phyloP scores from a whole-genome alignment of 2,888 invertebrate species.

The Mellilla xanthometata region DNA sequence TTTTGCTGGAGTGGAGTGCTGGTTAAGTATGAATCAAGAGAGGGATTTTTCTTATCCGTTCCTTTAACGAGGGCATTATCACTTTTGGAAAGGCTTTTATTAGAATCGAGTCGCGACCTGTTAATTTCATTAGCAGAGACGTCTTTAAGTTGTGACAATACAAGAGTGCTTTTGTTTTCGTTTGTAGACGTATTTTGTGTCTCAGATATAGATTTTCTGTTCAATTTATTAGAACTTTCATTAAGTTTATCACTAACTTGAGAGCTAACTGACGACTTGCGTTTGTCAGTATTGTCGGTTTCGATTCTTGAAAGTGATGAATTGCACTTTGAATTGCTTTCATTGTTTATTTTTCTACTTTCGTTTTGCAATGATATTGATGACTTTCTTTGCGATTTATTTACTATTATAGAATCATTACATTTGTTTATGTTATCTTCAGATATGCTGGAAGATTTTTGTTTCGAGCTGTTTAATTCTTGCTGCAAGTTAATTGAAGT shows the following conservation, averaged over 20 bases:
- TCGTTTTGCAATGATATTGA: conserved; percentile 15
- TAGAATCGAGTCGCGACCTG: no score
- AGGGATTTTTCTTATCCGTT: conserved; percentile 45
- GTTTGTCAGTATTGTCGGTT: conserved; percentile 10
- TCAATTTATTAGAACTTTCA: conserved; percentile 38
- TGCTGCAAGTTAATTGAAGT: conserved; percentile 28
- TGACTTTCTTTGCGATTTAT: conserved; percentile 27
- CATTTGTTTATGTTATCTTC: conserved; percentile 16
- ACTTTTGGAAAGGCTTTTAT: conserved; percentile 45
- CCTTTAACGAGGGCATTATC: conserved; percentile 39
- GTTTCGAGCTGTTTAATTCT: conserved; percentile 29
- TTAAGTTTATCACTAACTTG: conserved; percentile 16
- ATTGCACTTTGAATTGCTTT: conserved; percentile 28
- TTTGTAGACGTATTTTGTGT: conserved; percentile 37
- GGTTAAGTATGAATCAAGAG: conserved; percentile 49
- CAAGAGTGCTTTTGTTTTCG: conserved; percentile 60
- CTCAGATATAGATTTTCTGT: conserved; percentile 37
- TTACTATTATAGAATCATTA: conserved; percentile 4
- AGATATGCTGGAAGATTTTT: conserved; percentile 10
- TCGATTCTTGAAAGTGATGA: conserved; percentile 20
- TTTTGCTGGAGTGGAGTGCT: conserved; percentile 69
- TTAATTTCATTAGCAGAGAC: conserved; percentile 44
- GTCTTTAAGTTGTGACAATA: conserved; percentile 64
- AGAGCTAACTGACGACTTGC: conserved; percentile 18
- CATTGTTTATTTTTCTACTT: conserved; percentile 2